Base-by-base conservation (phyloP, 2,797 vertebrate genomes). In the Phataginus tetradactyla region DNA sequence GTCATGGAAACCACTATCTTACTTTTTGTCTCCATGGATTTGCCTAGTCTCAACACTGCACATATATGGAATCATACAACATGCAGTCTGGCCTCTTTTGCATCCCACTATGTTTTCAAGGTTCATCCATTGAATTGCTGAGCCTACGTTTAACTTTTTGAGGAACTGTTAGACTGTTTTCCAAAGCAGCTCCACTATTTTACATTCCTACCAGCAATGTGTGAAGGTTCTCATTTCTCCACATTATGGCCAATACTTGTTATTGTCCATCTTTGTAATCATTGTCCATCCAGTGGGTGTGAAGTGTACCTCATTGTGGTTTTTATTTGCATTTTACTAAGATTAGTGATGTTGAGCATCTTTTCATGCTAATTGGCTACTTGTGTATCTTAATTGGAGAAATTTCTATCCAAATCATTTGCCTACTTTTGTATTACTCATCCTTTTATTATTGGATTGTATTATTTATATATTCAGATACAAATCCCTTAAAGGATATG, bases 321-420 rank as follows among this genome's bases (percentile, higher is more conserved):
- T 90, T 85, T 78, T 63, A 87, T 34, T 90, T 78, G n/a, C 39
- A n/a, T 91, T 91, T 80, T 71, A 37, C 64, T 64, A 74, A 21
- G 66, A 74, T 15, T 80, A 42, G 63, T 27, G 68, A 72, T 29
- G 2, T 21, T 63, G 4, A 61, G 3, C 25, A 27, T 69, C 81
- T 55, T 20, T 79, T 85, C 49, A 27, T 49, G 15, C 57, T 74
- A 49, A 45, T 18, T 37, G 64, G 23, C 25, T 49, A 85, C 53
- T 63, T 61, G 27, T 49, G 42, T 51, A 90, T 53, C 45, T 69
- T 61, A 34, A 71, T 9, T 77, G 61, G 37, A 84, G 57, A 92
- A 45, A 66, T 66, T 34, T 75, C 49, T 57, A 27, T 37, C 66
- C 37, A 66, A 59, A 66, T 69, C 4, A 9, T 69, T 86, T 61